These are phyloP conservation scores for Agelaius tricolor DNA, from an alignment of 2,113 vertebrate species.

Conservation along the genomic window DNA sequence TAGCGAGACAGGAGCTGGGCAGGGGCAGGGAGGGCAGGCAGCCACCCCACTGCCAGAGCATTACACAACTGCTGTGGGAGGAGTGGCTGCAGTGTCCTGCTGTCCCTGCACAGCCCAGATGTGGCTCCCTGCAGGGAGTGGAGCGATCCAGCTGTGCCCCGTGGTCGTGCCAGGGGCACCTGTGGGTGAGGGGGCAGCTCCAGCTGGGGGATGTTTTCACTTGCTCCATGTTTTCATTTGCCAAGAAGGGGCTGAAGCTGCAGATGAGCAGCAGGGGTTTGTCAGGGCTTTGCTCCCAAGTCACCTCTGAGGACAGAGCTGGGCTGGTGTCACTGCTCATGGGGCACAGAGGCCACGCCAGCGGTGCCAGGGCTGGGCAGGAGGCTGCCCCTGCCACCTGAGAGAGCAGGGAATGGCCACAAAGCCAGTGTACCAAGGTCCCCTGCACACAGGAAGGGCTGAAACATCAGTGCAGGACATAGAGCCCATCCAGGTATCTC, in stretches of 20 bases:
- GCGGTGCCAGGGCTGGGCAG: background rate
- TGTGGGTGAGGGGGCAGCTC: rapidly evolving
- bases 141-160: background rate
- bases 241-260: background rate
- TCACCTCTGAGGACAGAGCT: background rate
- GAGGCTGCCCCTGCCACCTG: background rate
- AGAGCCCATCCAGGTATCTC: background rate
- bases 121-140: background rate
- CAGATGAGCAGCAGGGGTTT: background rate
- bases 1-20: rapidly evolving
- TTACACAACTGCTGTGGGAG: background rate
- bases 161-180: background rate
- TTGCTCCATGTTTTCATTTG: background rate
- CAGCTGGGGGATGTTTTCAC: background rate
- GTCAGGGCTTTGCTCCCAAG: background rate
- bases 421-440: background rate
- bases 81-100: background rate
- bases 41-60: background rate
- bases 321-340: background rate
- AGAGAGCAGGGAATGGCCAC: background rate
- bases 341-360: rapidly evolving
- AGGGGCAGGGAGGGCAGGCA: background rate
- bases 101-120: rapidly evolving
- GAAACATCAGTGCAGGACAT: background rate
- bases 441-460: background rate